Evolutionary conservation across 2,113 vertebrate species (phyloP).

Genomic region (Anolis carolinensis): DNA sequence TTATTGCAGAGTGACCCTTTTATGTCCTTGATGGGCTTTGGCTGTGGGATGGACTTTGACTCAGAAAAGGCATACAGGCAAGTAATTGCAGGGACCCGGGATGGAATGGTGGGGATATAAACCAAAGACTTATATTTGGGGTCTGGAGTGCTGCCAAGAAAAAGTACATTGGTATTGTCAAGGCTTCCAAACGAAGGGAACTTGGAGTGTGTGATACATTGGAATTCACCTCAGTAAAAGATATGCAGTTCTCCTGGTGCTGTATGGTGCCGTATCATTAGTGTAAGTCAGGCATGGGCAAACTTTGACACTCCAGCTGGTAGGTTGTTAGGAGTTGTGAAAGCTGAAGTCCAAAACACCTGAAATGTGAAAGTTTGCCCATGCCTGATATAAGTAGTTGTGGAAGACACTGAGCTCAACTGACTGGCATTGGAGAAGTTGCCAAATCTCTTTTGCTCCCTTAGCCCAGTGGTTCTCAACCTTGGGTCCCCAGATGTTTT

Average conservation of each 20-base stretch:
- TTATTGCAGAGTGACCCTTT: conserved; percentile 79
- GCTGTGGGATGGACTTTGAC: conserved; percentile 91
- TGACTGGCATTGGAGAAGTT: neutral
- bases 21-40: conserved; percentile 85
- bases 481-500: no score
- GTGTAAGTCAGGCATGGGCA: no score
- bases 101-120: no score
- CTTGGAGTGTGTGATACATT: neutral
- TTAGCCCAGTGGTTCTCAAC: no score
- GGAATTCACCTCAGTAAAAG: neutral
- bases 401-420: neutral
- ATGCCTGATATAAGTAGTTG: neutral
- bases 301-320: no score
- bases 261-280: no score
- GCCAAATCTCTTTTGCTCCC: no score
- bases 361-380: no score
- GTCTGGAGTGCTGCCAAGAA: neutral
- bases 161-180: neutral
- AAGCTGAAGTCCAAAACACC: no score
- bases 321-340: no score
- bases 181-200: neutral
- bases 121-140: neutral
- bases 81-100: conserved; percentile 41
- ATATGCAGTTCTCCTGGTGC: neutral
- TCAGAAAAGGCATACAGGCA: conserved; percentile 93